Evolutionary conservation across 2,797 vertebrate genomes (phyloP), one percentile per base, ranked within the genome.

Genomic region (Ptychadena robeensis): DNA sequence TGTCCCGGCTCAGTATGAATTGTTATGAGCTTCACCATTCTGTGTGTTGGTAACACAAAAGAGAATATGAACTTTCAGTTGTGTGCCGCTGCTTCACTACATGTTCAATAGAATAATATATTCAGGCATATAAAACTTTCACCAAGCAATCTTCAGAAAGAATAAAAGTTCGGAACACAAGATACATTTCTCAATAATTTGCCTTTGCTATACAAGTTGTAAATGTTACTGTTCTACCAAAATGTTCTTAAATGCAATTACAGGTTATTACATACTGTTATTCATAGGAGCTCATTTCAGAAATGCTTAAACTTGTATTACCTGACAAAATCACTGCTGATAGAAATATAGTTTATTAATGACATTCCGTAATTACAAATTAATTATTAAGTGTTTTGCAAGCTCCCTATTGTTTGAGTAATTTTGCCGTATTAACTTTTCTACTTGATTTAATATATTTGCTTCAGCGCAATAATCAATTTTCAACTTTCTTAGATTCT

Each of bases 341-440:
- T 28, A 61, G 59, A 61, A 61, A 61, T 61, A 61, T 61, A 28
- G 59, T 61, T 61, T 61, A 61, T 61, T 61, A 61, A 61, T 61
- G 25, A 61, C 59, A 61, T 61, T 61, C 27, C 27, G 25, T 61
- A 61, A 61, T 61, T 61, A 28, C n/a, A 61, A 61, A 61, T 61
- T 25, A 61, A 61, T 28, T 61, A 61, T 61, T 61, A 27, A 61
- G 0, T 61, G 27, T 53, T 53, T 61, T 61, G 25, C 59, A 61
- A 25, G 27, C 3, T 61, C 59, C 59, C 59, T 61, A 28, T 61
- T 61, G 59, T 61, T 61, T 61, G 25, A 61, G 59, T 28, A 28
- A 28, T 61, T 27, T 61, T 61, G n/a, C 59, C 2, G n/a, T 28
- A 25, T 9, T 61, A 28, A 0, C 59, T 61, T 61, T 61, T 61